Percentiles rank a stretch among this genome's conserved stretches.
Conservation (phyloP, 2,888 invertebrate genomes). For the Tenodera sinensis region DNA sequence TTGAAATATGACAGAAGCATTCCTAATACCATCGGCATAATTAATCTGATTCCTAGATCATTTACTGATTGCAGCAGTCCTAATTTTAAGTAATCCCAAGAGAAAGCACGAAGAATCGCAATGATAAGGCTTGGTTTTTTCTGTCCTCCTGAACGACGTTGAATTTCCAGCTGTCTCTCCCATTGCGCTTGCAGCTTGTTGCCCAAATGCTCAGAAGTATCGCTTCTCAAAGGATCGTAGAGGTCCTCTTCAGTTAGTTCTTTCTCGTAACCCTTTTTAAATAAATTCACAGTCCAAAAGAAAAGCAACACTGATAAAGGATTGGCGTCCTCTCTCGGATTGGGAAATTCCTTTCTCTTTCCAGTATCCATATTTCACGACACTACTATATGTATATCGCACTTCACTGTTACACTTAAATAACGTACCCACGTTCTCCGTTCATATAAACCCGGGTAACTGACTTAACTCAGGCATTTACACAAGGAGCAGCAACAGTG, state of each 20-base stretch:
- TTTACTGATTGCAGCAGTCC: conserved; percentile 48
- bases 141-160: conserved; percentile 38
- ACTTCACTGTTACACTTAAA: not conserved
- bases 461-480: not conserved
- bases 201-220: conserved; percentile 42
- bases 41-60: conserved; percentile 48
- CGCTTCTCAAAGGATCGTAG: conserved; percentile 41
- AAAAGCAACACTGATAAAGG: conserved; percentile 31
- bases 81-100: conserved; percentile 60
- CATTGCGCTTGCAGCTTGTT: conserved; percentile 53
- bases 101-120: conserved; percentile 64
- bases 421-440: not conserved
- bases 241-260: conserved; percentile 44
- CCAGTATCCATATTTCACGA: conserved; percentile 31
- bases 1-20: conserved; percentile 64
- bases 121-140: conserved; percentile 59
- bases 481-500: not conserved
- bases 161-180: conserved; percentile 61
- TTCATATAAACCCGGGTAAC: not conserved
- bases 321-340: conserved; percentile 36
- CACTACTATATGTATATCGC: not conserved
- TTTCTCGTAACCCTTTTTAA: conserved; percentile 42
- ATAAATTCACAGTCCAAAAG: conserved; percentile 45
- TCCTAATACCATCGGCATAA: conserved; percentile 64
- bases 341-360: conserved; percentile 23